These are phyloP conservation scores for Chrysochloris asiatica DNA, from an alignment of 2,113 vertebrate species.

Conservation along the genomic window DNA sequence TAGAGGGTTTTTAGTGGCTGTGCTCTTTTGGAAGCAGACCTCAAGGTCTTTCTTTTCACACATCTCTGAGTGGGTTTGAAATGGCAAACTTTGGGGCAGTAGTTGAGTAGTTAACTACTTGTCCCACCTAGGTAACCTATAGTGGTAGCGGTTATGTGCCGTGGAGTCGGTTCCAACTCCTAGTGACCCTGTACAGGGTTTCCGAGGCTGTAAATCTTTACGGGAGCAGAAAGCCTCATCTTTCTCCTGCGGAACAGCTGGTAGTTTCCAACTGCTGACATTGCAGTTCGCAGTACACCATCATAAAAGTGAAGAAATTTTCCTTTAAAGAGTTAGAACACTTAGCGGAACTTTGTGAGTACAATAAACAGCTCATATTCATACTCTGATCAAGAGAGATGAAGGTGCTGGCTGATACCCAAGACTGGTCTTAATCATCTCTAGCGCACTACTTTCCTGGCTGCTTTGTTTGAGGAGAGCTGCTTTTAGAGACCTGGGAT, in stretches of 20 bases:
- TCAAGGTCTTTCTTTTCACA: not conserved
- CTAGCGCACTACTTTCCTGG: conserved; percentile 50
- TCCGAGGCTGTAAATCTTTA: too few species aligned
- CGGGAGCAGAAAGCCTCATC: too few species aligned
- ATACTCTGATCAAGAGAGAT: not conserved
- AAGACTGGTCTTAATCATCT: not conserved
- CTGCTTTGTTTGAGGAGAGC: conserved; percentile 62
- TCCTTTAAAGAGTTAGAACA: not conserved
- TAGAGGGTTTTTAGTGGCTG: not conserved
- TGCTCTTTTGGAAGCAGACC: not conserved
- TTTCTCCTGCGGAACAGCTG: too few species aligned
- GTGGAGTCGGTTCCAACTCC: too few species aligned
- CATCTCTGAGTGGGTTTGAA: not conserved
- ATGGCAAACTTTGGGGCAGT: not conserved
- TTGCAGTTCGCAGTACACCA: too few species aligned
- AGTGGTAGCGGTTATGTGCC: too few species aligned
- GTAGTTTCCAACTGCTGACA: too few species aligned
- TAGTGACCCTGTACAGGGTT: too few species aligned
- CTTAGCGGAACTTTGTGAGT: not conserved
- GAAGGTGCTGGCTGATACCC: not conserved
- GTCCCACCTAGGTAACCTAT: not conserved
- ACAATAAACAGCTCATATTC: not conserved
- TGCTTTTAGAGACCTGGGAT: conserved; percentile 63
- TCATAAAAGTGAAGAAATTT: not conserved
- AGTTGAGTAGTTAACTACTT: not conserved